Evolutionary conservation across 2,888 invertebrate species (phyloP).

Genomic region (Griposia aprilina): DNA sequence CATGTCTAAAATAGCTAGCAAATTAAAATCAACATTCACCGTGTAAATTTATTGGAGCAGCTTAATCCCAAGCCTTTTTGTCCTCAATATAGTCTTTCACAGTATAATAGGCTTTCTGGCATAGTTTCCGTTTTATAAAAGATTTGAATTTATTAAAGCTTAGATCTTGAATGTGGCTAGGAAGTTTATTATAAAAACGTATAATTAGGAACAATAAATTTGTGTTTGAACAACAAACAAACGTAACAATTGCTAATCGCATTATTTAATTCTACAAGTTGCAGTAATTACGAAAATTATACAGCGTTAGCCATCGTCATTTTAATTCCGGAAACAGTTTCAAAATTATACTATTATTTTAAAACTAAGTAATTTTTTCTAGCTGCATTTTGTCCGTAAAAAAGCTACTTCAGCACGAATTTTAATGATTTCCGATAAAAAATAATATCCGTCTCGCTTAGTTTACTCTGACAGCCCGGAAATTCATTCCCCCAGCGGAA

Average conservation of each 20-base stretch:
- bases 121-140: too few relatives aligned
- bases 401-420: neutral
- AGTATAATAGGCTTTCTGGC: too few relatives aligned
- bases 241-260: neutral
- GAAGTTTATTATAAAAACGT: too few relatives aligned
- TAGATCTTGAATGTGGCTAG: too few relatives aligned
- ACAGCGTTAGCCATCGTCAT: neutral
- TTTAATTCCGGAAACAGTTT: neutral
- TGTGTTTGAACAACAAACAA: too few relatives aligned
- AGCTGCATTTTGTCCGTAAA: neutral
- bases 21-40: too few relatives aligned
- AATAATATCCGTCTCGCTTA: conserved; percentile 20
- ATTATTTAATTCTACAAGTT: neutral
- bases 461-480: conserved; percentile 28
- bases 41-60: too few relatives aligned
- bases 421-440: neutral
- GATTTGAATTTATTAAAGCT: too few relatives aligned
- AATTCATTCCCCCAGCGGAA: conserved; percentile 28
- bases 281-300: neutral
- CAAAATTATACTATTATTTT: neutral
- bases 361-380: neutral
- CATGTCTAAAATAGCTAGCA: too few relatives aligned
- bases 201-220: too few relatives aligned
- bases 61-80: too few relatives aligned
- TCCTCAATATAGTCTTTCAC: too few relatives aligned